A percentile compares a stretch with the other conserved stretches of the same genome.
Conservation (phyloP, 1,140 invertebrate species). For the Diorhabda sublineata region DNA sequence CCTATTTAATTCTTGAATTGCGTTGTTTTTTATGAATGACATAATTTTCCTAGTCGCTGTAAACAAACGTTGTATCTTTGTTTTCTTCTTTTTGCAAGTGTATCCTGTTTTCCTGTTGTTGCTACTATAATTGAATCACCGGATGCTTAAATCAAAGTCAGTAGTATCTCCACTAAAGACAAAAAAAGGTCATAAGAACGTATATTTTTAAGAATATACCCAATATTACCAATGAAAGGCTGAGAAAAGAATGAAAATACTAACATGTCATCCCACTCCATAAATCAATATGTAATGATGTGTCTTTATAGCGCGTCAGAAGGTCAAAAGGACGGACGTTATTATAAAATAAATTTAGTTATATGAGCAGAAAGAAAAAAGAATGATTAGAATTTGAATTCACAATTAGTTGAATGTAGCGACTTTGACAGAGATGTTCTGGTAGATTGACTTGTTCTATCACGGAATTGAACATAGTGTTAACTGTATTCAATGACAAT, state of each 20-base stretch:
- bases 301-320: not conserved
- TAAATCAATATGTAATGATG: not conserved
- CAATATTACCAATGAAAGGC: not conserved
- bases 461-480: too few species aligned
- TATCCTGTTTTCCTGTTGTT: not conserved
- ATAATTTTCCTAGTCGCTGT: not conserved
- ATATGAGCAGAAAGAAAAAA: too few species aligned
- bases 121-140: not conserved
- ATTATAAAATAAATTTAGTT: not conserved
- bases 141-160: slow-evolving; percentile 2
- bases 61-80: not conserved
- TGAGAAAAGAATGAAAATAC: too few species aligned
- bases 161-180: not conserved
- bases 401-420: too few species aligned
- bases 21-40: not conserved
- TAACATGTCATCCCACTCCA: not conserved
- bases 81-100: not conserved
- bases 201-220: not conserved
- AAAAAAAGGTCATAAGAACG: not conserved
- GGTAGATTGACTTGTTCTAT: too few species aligned
- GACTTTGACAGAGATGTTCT: too few species aligned
- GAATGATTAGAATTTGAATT: too few species aligned
- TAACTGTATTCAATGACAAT: too few species aligned
- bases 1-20: too few species aligned
- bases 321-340: slow-evolving; percentile 1